Evolutionary conservation across 2,888 invertebrate species (phyloP), one percentile per base, ranked within the genome.

Genomic region (Sicus ferrugineus): DNA sequence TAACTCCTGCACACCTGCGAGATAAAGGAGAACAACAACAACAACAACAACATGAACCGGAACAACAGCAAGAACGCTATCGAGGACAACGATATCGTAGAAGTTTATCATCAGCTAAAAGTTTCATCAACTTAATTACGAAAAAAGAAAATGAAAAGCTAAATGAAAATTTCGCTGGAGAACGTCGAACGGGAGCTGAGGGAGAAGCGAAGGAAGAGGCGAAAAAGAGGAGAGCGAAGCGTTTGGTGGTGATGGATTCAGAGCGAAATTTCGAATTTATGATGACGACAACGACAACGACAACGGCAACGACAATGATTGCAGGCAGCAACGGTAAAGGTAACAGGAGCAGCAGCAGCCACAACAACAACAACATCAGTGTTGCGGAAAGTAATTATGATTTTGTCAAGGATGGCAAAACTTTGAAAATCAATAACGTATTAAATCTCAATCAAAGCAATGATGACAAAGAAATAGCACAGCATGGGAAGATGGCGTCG

Each of bases 81-180:
- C 71, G 65, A 63, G 70, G 61, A 67, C 75, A 74, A 70, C 81
- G 83, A 46, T 75, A 76, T 76, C 80, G 83, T 70, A 76, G 84
- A 73, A 82, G 81, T 80, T 76, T 82, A 79, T 75, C 77, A 74
- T 75, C 64, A 66, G 70, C 72, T 68, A 65, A 78, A 80, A 80
- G 75, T 80, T 82, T 79, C 70, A 73, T 78, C 77, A 77, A 82
- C 80, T 80, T 81, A 80, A 82, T 81, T 81, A 80, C 76, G 74
- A 76, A 71, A 77, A 73, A 76, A 72, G 76, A 74, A 70, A 75
- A 73, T 74, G 70, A 72, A 73, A 72, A 67, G 59, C 68, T 68
- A 71, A 73, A 75, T 72, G 70, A 65, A 75, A 75, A 75, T 72
- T 65, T 66, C 63, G 52, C 34, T 16, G 50, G 68, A 54, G 26